Conservation (phyloP, 2,113 vertebrate species). For the Raja brachyura region DNA sequence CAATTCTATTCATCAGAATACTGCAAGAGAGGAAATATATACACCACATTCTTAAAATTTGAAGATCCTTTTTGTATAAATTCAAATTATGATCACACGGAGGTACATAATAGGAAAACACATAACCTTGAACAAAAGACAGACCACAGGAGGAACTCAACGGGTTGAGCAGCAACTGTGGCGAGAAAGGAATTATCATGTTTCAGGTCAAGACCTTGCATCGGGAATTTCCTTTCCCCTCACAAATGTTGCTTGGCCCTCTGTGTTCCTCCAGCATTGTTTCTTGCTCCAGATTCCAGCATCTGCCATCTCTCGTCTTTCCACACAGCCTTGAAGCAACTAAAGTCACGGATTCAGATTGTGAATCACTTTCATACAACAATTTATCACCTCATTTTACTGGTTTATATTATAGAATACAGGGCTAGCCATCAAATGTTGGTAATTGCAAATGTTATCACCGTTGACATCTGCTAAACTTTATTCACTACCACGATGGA, state of each 20-base stretch:
- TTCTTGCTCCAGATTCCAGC: too few relatives aligned
- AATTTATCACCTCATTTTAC: background rate
- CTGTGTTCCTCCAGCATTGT: too few relatives aligned
- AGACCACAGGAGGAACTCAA: too few relatives aligned
- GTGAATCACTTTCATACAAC: background rate
- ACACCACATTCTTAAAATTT: background rate
- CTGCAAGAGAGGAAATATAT: background rate
- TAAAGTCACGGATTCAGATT: background rate
- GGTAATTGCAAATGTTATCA: background rate
- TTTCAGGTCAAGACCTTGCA: too few relatives aligned
- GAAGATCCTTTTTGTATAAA: background rate
- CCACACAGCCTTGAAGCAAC: background rate
- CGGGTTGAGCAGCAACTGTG: too few relatives aligned
- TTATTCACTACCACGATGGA: background rate
- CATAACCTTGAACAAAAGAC: background rate
- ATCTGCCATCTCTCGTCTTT: too few relatives aligned
- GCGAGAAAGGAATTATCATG: too few relatives aligned
- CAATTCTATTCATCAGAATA: background rate
- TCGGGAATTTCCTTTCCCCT: too few relatives aligned
- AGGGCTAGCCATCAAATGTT: background rate
- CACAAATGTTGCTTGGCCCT: too few relatives aligned
- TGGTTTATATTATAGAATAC: background rate
- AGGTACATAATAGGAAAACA: background rate
- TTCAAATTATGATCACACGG: background rate
- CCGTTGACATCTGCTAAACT: background rate